Base-by-base conservation (phyloP, 2,113 vertebrate genomes). In the Gambusia affinis region DNA sequence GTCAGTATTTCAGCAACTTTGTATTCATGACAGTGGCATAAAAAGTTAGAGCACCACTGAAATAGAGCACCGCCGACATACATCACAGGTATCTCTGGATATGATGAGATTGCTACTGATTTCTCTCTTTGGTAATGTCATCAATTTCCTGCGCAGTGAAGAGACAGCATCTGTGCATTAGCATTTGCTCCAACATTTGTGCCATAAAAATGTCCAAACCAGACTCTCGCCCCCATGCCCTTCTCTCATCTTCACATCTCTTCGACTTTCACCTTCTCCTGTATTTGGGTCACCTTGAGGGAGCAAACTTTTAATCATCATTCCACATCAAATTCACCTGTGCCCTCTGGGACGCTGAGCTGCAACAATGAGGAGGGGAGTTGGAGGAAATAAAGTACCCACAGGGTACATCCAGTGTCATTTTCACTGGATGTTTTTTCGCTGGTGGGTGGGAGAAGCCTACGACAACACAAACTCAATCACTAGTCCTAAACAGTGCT, bases 281-380 rank as follows among this genome's bases (percentile, higher is more conserved):
- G 67, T 78, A 85, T 90, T 78, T 73, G 86, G 90, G 93, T 93
- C 92, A 93, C 93, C 93, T 93, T 92, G 84, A 86, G 89, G 87
- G 78, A 81, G 74, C 78, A 87, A 91, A 93, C 89, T 92, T 94
- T 93, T 93, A 93, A 95, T 95, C 92, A 93, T 91, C 79, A 78
- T 39, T 92, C 84, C 84, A 79, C 80, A 90, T 92, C 87, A 89
- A 80, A 84, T 79, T 88, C 85, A 86, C 84, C 84, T 86, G 63
- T 76, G 78, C 78, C 88, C 87, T 70, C 79, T 74, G 86, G 88
- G 90, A 90, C 42, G 0, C 61, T 14, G 71, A 79, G 76, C 82
- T 3, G 60, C 84, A 78, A 88, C 86, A 87, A 82, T 80, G 78
- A 75, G 60, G 69, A 57, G 61, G 63, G 63, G 29, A 68, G 67